A percentile compares a stretch with the other conserved stretches of the same genome.
Conservation (phyloP, 2,797 vertebrate species). For the Falco novaeseelandiae region DNA sequence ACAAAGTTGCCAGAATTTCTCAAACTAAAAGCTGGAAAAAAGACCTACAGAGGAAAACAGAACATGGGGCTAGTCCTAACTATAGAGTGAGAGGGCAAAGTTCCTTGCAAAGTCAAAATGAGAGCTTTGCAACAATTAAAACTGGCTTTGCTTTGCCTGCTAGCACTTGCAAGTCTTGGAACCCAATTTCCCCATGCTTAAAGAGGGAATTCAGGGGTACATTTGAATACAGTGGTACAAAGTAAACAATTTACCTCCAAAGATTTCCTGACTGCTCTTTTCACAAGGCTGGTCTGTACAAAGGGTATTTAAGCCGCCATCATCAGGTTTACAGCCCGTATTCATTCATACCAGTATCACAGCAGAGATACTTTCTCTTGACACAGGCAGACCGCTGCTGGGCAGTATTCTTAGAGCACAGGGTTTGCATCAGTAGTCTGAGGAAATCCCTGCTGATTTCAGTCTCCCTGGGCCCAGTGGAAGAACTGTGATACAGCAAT, state of each 20-base stretch:
- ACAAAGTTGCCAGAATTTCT: background rate
- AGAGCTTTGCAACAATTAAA: background rate
- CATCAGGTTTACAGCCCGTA: background rate
- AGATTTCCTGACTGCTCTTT: background rate
- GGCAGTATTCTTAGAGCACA: accelerated
- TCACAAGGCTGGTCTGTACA: background rate
- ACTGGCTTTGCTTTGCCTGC: background rate
- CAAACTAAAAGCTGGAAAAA: background rate
- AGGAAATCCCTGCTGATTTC: background rate
- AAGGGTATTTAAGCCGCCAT: background rate
- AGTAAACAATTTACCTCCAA: background rate
- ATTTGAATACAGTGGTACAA: background rate
- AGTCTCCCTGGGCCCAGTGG: accelerated
- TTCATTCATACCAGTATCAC: background rate
- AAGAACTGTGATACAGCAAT: background rate
- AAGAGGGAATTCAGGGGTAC: background rate
- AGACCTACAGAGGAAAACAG: background rate
- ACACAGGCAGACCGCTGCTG: background rate
- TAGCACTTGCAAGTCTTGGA: background rate
- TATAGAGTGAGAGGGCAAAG: background rate
- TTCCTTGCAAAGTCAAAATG: background rate
- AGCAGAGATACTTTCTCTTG: background rate
- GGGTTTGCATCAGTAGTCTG: background rate
- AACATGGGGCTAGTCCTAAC: background rate
- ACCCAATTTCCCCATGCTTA: background rate